phyloP scores from a whole-genome alignment of 2,888 invertebrate genomes.

The Lasioglossum figueresi region DNA sequence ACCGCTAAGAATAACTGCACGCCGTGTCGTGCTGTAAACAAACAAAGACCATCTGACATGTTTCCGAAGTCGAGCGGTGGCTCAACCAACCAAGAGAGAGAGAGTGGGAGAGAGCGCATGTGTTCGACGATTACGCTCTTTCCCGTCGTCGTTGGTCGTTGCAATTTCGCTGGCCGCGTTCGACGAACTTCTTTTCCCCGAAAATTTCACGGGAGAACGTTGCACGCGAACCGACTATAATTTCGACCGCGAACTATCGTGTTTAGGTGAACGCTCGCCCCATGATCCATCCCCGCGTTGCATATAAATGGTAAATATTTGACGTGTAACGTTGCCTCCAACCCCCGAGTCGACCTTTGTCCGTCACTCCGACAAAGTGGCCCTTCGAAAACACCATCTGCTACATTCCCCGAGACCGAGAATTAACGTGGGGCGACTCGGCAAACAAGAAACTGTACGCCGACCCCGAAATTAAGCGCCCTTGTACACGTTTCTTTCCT shows the following conservation, averaged over 20 bases:
- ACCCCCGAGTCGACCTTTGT: conserved; percentile 42
- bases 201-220: conserved; percentile 22
- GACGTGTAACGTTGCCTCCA: conserved; percentile 31
- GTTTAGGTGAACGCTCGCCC: conserved; percentile 1
- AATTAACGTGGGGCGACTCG: conserved; percentile 36
- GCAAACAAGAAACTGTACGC: conserved; percentile 49
- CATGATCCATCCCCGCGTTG: conserved; percentile 4
- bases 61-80: conserved; percentile 38
- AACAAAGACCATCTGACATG: conserved; percentile 66
- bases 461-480: conserved; percentile 33
- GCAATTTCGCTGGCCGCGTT: conserved; percentile 2
- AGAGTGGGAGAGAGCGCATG: background rate
- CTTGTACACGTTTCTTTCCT: conserved; percentile 3
- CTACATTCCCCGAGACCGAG: conserved; percentile 35
- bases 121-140: conserved; percentile 10
- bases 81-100: background rate
- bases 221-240: background rate
- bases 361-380: conserved; percentile 37
- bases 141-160: background rate
- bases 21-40: conserved; percentile 74
- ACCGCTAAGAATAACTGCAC: conserved; percentile 69
- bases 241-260: background rate
- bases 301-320: conserved; percentile 48
- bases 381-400: conserved; percentile 51
- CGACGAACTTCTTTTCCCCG: conserved; percentile 9